Evolutionary conservation across 2,113 vertebrate species (phyloP).

Genomic region (Equus przewalskii): DNA sequence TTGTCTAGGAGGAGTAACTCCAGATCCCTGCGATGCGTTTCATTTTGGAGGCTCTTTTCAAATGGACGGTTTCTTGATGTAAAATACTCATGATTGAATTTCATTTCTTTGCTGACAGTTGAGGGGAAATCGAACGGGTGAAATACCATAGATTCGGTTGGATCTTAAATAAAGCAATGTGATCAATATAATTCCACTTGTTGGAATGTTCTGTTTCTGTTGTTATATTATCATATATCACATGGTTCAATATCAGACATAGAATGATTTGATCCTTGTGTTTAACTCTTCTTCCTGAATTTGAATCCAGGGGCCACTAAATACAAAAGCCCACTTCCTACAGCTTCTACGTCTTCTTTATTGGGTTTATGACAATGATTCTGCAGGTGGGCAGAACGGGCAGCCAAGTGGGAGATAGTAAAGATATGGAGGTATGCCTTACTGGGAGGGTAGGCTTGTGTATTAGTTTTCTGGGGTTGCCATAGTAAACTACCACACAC

Average conservation of each 20-base stretch:
- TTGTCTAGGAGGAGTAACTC: not conserved
- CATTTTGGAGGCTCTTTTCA: not conserved
- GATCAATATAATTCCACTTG: not conserved
- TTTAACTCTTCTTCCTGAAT: not conserved
- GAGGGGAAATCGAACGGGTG: not conserved
- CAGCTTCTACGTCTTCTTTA: not conserved
- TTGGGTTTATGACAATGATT: not conserved
- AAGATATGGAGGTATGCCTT: not conserved
- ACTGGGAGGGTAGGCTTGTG: fast-evolving
- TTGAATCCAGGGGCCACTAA: not conserved
- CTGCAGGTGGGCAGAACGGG: no score
- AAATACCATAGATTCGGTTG: not conserved
- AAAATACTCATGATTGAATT: not conserved
- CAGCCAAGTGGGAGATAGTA: not conserved
- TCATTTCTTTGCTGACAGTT: not conserved
- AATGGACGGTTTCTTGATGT: not conserved
- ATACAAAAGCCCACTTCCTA: not conserved
- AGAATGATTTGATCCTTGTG: not conserved
- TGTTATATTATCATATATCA: not conserved
- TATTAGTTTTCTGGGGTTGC: fast-evolving
- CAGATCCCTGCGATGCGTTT: not conserved
- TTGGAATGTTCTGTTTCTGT: not conserved
- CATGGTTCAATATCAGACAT: not conserved
- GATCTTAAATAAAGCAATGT: not conserved
- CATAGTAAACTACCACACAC: not conserved